Conservation (phyloP, 2,888 invertebrate genomes). For the Oligia latruncula region DNA sequence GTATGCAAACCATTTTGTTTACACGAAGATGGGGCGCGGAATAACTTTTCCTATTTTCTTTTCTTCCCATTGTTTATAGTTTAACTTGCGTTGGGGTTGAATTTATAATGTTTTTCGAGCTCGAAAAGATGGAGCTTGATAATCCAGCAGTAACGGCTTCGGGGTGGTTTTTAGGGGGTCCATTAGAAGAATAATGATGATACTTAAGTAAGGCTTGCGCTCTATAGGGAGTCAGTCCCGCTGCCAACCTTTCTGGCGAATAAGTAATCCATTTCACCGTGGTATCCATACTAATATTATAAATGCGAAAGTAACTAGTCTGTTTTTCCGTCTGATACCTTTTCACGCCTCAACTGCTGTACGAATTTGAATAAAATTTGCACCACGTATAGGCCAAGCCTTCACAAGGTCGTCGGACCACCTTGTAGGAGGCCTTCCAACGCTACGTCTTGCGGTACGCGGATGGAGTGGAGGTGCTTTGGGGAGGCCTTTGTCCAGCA, state of each 20-base stretch:
- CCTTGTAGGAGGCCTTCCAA: no score
- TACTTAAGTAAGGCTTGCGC: neutral
- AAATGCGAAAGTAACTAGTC: neutral
- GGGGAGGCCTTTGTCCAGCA: no score
- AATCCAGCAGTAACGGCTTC: conserved; percentile 2
- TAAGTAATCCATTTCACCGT: neutral
- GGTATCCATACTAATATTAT: neutral
- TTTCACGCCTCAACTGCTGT: neutral
- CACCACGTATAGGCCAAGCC: no score
- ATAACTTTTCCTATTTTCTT: conserved; percentile 75
- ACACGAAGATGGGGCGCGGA: conserved; percentile 64
- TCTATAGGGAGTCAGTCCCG: neutral
- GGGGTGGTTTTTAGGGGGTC: neutral
- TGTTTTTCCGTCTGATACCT: neutral
- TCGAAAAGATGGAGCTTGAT: conserved; percentile 17
- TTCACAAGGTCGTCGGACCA: no score
- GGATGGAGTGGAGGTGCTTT: no score
- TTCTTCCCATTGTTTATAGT: conserved; percentile 54
- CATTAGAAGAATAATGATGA: neutral
- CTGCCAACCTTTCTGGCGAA: neutral
- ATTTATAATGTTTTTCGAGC: conserved; percentile 36
- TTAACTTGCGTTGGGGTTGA: conserved; percentile 33
- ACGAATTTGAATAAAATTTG: neutral
- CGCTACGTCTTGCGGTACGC: no score
- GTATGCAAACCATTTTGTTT: conserved; percentile 73